A percentile compares a stretch with the other conserved stretches of the same genome.
Evolutionary conservation across 2,888 invertebrate genomes (phyloP).

Genomic region (Rhingia rostrata): DNA sequence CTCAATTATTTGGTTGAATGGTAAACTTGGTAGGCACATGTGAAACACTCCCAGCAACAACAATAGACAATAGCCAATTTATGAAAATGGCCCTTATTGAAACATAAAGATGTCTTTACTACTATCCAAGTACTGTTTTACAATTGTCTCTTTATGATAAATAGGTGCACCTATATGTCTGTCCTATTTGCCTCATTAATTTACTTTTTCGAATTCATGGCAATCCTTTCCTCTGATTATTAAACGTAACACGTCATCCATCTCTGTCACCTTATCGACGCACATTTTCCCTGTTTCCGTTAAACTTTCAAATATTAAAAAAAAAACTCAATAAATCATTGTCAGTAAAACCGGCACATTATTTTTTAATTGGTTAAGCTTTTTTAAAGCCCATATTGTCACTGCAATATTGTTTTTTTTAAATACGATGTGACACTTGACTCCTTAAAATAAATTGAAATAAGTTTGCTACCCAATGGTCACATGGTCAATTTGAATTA

Average conservation of each 20-base stretch:
- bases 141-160: too few species aligned
- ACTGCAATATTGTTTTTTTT: not conserved
- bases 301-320: not conserved
- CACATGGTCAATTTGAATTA: not conserved
- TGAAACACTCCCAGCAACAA: too few species aligned
- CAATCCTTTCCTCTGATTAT: not conserved
- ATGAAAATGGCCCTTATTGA: too few species aligned
- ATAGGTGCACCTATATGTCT: not conserved
- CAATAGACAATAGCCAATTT: too few species aligned
- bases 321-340: constrained; percentile 8
- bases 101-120: too few species aligned
- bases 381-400: not conserved
- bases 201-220: not conserved
- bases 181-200: not conserved
- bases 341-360: not conserved
- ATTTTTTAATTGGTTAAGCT: not conserved
- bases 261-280: not conserved
- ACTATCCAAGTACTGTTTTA: too few species aligned
- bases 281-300: not conserved
- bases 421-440: constrained; percentile 2
- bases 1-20: too few species aligned
- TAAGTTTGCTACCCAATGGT: not conserved
- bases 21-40: too few species aligned
- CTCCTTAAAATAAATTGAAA: not conserved
- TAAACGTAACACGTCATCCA: not conserved